Evolutionary conservation across 2,888 invertebrate species (phyloP).

Genomic region (Linyphia triangularis): DNA sequence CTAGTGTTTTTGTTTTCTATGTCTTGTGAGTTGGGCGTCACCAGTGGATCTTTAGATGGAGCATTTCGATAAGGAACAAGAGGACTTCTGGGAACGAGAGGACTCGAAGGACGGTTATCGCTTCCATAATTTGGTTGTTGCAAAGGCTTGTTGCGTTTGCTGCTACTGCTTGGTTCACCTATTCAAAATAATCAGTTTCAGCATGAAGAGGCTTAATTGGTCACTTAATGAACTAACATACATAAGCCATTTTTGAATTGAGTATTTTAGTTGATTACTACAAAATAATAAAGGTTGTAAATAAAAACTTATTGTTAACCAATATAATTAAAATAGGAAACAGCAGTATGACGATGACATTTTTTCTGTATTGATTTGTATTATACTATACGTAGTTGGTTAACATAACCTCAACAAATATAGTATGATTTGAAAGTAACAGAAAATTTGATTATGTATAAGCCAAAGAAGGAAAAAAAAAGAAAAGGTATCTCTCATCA

Average conservation of each 20-base stretch:
- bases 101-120: slow-evolving; percentile 38
- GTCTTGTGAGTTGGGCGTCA: slow-evolving; percentile 1
- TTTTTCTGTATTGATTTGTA: too few species aligned
- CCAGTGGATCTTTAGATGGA: slow-evolving; percentile 34
- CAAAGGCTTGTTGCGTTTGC: slow-evolving; percentile 37
- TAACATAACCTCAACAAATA: too few species aligned
- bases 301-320: too few species aligned
- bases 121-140: not conserved
- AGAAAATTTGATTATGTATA: too few species aligned
- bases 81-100: slow-evolving; percentile 67
- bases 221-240: not conserved
- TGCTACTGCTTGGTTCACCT: slow-evolving; percentile 50
- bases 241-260: not conserved
- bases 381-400: not conserved
- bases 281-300: too few species aligned
- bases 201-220: not conserved
- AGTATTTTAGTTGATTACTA: too few species aligned
- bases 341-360: too few species aligned
- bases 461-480: too few species aligned
- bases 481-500: too few species aligned
- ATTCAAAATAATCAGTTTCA: not conserved
- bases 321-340: too few species aligned
- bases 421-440: too few species aligned
- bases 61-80: slow-evolving; percentile 63
- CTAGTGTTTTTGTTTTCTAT: slow-evolving; percentile 34